Evolutionary conservation across 2,797 vertebrate species (phyloP).

Genomic region (Eulemur rubriventer): DNA sequence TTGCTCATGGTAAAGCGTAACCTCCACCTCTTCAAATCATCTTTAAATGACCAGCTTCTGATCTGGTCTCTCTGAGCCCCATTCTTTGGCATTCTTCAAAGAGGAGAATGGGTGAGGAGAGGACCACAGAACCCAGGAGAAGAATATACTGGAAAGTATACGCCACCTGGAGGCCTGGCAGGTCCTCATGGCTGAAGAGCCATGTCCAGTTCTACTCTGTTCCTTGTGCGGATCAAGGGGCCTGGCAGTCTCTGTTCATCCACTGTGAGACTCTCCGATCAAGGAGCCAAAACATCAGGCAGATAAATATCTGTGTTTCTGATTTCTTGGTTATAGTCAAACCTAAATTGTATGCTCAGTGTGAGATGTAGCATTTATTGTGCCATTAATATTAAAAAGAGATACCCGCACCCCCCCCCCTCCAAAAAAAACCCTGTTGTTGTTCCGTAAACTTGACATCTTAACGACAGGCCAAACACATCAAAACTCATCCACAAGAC

Average conservation of each 20-base stretch:
- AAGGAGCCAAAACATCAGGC: neutral
- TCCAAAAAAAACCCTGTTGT: neutral
- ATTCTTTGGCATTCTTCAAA: neutral
- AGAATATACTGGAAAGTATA: neutral
- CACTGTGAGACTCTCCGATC: neutral
- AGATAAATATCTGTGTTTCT: neutral
- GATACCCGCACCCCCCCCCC: accelerated
- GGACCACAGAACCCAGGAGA: neutral
- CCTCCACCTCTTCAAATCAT: neutral
- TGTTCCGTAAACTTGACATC: neutral
- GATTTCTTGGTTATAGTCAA: neutral
- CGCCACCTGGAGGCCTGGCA: too few relatives aligned
- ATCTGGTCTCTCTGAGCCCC: neutral
- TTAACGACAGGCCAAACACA: neutral
- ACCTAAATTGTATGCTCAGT: neutral
- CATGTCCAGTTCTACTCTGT: neutral
- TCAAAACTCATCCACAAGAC: neutral
- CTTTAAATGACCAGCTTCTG: neutral
- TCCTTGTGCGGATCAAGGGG: accelerated
- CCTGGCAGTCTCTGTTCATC: neutral
- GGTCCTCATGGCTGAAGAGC: neutral
- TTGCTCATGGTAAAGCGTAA: neutral
- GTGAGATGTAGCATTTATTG: neutral
- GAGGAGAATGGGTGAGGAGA: neutral
- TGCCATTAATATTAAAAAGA: neutral